Evolutionary conservation across 2,888 invertebrate genomes (phyloP).

Genomic region (Hirtodrosophila duncani): DNA sequence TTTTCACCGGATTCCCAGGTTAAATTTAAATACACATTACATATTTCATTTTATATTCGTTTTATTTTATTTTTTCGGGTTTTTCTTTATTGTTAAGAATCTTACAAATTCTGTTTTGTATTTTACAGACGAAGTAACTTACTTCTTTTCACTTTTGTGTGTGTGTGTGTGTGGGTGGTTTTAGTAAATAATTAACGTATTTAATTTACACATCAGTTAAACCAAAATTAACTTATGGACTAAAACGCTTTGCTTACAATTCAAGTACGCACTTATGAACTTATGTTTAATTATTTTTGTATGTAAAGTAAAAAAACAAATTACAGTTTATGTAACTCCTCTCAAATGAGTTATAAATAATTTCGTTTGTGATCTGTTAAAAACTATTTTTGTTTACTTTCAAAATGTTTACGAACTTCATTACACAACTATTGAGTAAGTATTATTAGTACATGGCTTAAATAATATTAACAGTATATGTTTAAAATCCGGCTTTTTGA

Average conservation of each 20-base stretch:
- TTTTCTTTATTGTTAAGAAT: conserved; percentile 58
- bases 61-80: conserved; percentile 53
- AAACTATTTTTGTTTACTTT: conserved; percentile 25
- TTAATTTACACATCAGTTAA: conserved; percentile 69
- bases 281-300: conserved; percentile 3
- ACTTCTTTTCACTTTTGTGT: conserved; percentile 21
- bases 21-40: too few species aligned
- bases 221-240: conserved; percentile 51
- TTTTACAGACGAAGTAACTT: conserved; percentile 58
- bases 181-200: conserved; percentile 68
- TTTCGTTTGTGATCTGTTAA: conserved; percentile 39
- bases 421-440: too few species aligned
- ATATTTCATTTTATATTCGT: conserved; percentile 55
- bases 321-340: conserved; percentile 24
- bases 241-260: conserved; percentile 53
- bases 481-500: conserved; percentile 51
- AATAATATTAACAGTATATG: conserved; percentile 33
- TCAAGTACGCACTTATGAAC: conserved; percentile 61
- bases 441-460: conserved; percentile 30
- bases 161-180: conserved; percentile 18
- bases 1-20: too few species aligned
- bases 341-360: conserved; percentile 56
- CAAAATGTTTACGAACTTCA: conserved; percentile 18
- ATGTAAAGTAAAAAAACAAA: conserved; percentile 44
- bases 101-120: conserved; percentile 59